Percentiles rank a stretch among this genome's conserved stretches.
Conservation (phyloP, 2,113 vertebrate species). For the Puma concolor region DNA sequence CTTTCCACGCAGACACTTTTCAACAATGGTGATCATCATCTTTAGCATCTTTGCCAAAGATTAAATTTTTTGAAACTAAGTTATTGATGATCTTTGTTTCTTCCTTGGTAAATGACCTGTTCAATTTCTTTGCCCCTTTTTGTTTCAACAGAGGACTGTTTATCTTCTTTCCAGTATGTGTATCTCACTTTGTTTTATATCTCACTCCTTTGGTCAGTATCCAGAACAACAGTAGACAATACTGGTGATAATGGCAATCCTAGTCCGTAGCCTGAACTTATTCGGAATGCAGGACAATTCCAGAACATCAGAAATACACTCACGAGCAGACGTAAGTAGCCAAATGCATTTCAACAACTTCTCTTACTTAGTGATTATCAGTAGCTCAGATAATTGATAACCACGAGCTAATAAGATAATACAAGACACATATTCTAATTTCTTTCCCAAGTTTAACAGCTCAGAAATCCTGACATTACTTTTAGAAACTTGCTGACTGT, state of each 20-base stretch:
- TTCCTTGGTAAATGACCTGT: background rate
- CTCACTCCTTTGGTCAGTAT: background rate
- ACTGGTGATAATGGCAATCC: background rate
- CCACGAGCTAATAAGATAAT: background rate
- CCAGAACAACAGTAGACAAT: background rate
- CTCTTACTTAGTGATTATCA: background rate
- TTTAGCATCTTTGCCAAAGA: background rate
- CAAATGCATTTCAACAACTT: background rate
- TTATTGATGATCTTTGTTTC: background rate
- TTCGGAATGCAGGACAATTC: background rate
- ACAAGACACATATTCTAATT: background rate
- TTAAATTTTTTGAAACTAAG: background rate
- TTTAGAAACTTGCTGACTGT: background rate
- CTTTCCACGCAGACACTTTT: background rate
- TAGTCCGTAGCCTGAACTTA: background rate
- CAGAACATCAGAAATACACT: background rate
- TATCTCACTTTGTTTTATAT: background rate
- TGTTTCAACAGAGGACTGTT: background rate
- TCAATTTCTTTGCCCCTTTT: background rate
- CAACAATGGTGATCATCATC: background rate
- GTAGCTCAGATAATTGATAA: background rate
- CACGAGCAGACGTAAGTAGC: background rate
- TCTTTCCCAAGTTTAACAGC: background rate
- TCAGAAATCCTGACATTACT: background rate
- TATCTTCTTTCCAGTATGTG: background rate